phyloP scores from a whole-genome alignment of 1,140 invertebrate species.

The Eupristina koningsbergeri region DNA sequence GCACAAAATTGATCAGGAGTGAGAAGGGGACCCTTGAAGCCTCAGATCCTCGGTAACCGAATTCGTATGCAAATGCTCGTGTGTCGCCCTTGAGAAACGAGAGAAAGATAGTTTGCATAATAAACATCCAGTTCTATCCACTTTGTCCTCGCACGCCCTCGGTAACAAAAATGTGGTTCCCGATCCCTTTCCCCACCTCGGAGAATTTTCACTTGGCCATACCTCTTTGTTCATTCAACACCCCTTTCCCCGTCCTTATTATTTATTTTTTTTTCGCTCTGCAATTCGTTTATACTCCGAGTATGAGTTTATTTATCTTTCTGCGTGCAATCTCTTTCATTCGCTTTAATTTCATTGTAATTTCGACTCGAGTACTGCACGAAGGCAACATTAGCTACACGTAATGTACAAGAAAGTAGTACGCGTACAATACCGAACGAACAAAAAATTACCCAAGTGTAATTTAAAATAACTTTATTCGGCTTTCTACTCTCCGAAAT shows the following conservation, averaged over 20 bases:
- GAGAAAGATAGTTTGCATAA: not conserved
- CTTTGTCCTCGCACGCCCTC: not conserved
- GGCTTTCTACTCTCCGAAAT: too few relatives aligned
- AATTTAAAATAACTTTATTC: not conserved
- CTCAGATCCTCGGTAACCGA: too few relatives aligned
- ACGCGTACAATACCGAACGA: not conserved
- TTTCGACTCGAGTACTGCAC: not conserved
- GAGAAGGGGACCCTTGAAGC: too few relatives aligned
- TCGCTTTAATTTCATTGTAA: not conserved
- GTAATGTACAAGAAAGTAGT: not conserved
- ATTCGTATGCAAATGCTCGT: too few relatives aligned
- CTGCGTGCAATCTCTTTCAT: not conserved
- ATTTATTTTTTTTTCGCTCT: slow-evolving; percentile 15
- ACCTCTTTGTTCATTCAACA: not conserved
- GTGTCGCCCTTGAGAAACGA: too few relatives aligned
- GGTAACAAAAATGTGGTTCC: not conserved
- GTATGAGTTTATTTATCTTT: not conserved
- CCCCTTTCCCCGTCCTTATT: slow-evolving; percentile 13
- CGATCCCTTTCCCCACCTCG: too few relatives aligned
- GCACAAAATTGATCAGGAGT: not conserved
- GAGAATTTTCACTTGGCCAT: not conserved
- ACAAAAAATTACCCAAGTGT: not conserved
- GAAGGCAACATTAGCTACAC: too few relatives aligned
- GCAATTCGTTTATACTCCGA: slow-evolving; percentile 15
- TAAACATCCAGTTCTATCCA: slow-evolving; percentile 9